phyloP scores from a whole-genome alignment of 1,140 invertebrate genomes.

The Tetramorium parvispinum region DNA sequence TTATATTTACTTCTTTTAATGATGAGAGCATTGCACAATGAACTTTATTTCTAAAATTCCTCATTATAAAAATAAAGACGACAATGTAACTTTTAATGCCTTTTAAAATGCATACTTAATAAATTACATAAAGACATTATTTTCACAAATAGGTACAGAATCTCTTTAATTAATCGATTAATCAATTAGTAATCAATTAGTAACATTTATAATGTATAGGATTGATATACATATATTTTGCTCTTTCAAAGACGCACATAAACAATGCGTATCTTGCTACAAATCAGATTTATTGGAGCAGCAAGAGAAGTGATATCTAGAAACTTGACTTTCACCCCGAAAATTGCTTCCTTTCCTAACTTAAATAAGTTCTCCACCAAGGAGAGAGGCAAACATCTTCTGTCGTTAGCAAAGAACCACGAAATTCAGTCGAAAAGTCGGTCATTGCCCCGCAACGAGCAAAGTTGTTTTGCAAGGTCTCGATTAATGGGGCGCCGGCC shows the following conservation, averaged over 20 bases:
- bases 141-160: background rate
- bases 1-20: conserved; percentile 5
- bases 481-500: conserved; percentile 18
- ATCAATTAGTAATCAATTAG: too few species aligned
- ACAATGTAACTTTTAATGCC: background rate
- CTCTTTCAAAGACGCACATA: background rate
- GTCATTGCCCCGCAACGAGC: conserved; percentile 6
- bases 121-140: background rate
- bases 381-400: background rate
- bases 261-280: background rate
- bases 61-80: background rate
- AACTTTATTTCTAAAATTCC: background rate
- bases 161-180: background rate
- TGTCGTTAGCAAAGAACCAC: background rate
- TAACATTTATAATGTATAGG: background rate
- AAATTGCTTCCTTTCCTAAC: background rate
- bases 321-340: conserved; percentile 21
- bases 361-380: conserved; percentile 5
- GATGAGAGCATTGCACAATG: background rate
- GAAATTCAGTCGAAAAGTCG: conserved; percentile 38
- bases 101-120: background rate
- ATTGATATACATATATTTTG: background rate
- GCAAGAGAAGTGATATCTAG: background rate
- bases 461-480: conserved; percentile 39
- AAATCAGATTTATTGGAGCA: conserved; percentile 14